Evolutionary conservation across 1,140 invertebrate genomes (phyloP), one percentile per base, ranked within the genome.

Genomic region (Ganaspis sp.): DNA sequence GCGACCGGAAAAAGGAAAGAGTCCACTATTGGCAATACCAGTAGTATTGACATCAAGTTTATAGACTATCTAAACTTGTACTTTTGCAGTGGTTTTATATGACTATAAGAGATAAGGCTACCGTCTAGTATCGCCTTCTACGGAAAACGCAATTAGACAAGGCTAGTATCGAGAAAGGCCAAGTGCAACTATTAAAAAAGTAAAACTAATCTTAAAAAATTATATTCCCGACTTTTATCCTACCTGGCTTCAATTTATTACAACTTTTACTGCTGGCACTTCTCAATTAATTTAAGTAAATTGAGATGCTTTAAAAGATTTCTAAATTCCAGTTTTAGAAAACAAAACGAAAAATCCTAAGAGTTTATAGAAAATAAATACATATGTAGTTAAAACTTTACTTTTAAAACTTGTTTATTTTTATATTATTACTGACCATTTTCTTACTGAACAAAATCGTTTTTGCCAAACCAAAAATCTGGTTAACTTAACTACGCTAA

Each of bases 111-210:
- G 54, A 64, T 64, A 64, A 64, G 26, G 26, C 58, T 29, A 64
- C 58, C 26, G 58, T 64, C 12, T 26, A 64, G 58, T 64, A 34
- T 26, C 23, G 23, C 58, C 58, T 64, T 64, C 0, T 64, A 64
- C 12, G 58, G 58, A 11, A 29, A 64, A 29, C 15, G 11, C 58
- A 64, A 64, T 64, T 64, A 64, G 58, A 64, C 26, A 64, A 64
- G 58, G 58, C 58, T 64, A 64, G 26, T 29, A 64, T 34, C 58
- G 23, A 64, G 26, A 64, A 64, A 64, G 58, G 58, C 58, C 58
- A 64, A 64, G 58, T 64, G 58, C 58, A 64, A 64, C 58, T 64
- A 29, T n/a, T 26, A 26, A 23, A 26, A 9, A 26, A 58, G 23
- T 26, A 58, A 29, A 58, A 58, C 9, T 21, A 54, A 58, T 58